These are phyloP conservation scores for Drosophila hamatofila DNA, from an alignment of 2,888 invertebrate genomes.

Conservation along the genomic window DNA sequence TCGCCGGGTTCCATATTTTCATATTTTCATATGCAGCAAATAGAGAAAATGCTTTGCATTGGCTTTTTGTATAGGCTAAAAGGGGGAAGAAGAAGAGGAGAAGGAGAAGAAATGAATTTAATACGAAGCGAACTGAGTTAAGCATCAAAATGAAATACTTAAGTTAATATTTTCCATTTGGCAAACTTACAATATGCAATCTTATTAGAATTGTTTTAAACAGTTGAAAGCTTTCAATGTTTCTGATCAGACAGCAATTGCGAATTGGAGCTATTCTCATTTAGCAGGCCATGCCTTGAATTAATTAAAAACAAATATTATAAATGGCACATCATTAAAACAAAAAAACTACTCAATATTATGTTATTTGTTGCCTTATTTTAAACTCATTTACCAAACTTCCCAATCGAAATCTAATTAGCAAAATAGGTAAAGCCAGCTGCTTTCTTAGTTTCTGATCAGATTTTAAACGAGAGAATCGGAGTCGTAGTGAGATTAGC, in stretches of 20 bases:
- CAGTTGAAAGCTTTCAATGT: background rate
- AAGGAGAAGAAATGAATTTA: conserved; percentile 13
- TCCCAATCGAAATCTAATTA: background rate
- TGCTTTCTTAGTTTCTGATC: conserved; percentile 31
- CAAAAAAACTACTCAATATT: background rate
- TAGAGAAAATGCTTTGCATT: conserved; percentile 52
- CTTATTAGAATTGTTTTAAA: background rate
- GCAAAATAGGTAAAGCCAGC: too few species aligned
- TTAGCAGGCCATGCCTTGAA: background rate
- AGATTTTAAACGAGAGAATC: conserved; percentile 49
- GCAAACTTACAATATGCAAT: background rate
- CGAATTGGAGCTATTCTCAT: background rate
- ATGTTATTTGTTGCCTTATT: too few species aligned
- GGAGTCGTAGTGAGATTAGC: conserved; percentile 75
- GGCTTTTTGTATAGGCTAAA: conserved; percentile 47
- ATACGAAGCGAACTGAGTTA: conserved; percentile 48
- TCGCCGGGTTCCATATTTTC: conserved; percentile 51
- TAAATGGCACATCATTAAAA: background rate
- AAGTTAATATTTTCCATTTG: background rate
- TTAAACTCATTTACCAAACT: background rate
- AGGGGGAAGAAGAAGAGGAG: background rate
- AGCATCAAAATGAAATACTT: background rate
- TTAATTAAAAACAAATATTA: conserved; percentile 18
- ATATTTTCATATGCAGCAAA: conserved; percentile 61
- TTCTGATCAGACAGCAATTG: background rate